phyloP scores from a whole-genome alignment of 2,888 invertebrate genomes.

The Apodemia zela region DNA sequence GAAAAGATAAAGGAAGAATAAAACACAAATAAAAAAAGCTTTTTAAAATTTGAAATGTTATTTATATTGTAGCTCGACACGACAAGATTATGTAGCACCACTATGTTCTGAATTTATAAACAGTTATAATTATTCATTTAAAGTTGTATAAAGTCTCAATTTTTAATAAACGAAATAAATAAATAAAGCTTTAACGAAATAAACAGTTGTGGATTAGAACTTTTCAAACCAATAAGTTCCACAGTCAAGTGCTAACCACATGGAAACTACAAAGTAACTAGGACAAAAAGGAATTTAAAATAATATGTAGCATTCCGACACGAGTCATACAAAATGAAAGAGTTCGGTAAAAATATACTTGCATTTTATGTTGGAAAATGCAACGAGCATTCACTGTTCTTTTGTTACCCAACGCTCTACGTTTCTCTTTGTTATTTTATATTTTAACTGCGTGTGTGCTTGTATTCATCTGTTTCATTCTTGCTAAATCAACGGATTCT shows the following conservation, averaged over 20 bases:
- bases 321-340: slow-evolving; percentile 43
- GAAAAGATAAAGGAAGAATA: no score
- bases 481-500: slow-evolving; percentile 37
- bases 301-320: slow-evolving; percentile 42
- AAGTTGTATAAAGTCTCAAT: not conserved
- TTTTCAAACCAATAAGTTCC: slow-evolving; percentile 28
- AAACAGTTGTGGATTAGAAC: not conserved
- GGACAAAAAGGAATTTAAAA: slow-evolving; percentile 42
- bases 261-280: slow-evolving; percentile 41
- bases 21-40: no score
- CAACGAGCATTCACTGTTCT: slow-evolving; percentile 38
- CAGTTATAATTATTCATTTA: not conserved
- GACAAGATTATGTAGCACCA: no score
- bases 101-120: no score
- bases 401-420: slow-evolving; percentile 38
- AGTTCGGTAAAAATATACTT: slow-evolving; percentile 40
- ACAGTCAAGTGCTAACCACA: slow-evolving; percentile 37
- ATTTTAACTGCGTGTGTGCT: slow-evolving; percentile 39
- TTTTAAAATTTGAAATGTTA: no score
- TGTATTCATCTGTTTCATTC: slow-evolving; percentile 39
- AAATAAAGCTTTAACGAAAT: not conserved
- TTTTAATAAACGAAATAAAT: not conserved
- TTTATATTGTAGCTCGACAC: no score
- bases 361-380: slow-evolving; percentile 42
- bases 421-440: slow-evolving; percentile 41